These are phyloP conservation scores for Daphoenositta chrysoptera DNA, from an alignment of 2,113 vertebrate species.

Conservation along the genomic window DNA sequence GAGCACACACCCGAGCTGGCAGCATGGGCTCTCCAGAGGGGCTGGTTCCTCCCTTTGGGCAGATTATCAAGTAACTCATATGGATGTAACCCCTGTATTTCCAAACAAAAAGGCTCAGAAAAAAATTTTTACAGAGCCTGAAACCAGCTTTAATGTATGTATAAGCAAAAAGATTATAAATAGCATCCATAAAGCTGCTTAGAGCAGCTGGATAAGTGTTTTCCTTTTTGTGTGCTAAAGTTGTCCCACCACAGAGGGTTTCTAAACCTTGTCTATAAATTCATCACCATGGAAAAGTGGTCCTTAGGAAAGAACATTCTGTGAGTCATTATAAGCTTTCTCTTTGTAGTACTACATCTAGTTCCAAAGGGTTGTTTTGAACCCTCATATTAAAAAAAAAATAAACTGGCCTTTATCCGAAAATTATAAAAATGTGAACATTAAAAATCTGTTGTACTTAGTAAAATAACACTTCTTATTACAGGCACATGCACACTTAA, in stretches of 20 bases:
- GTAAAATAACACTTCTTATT: neutral
- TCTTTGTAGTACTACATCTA: neutral
- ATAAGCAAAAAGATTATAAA: neutral
- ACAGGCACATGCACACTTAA: neutral
- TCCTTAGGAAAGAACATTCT: neutral
- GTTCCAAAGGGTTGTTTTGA: neutral
- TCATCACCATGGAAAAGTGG: neutral
- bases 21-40: neutral
- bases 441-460: neutral
- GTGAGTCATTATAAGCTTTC: neutral
- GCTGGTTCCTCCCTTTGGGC: neutral
- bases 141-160: neutral
- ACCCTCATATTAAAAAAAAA: neutral
- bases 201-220: neutral
- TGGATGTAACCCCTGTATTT: neutral
- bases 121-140: neutral
- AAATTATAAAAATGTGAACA: neutral
- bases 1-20: neutral
- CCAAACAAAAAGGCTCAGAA: neutral
- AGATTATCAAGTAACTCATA: neutral
- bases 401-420: neutral
- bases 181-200: neutral
- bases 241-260: neutral
- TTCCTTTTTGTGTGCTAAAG: neutral
- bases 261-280: neutral